Evolutionary conservation across 2,113 vertebrate genomes (phyloP), one percentile per base, ranked within the genome.

Genomic region (Aviceda subcristata): DNA sequence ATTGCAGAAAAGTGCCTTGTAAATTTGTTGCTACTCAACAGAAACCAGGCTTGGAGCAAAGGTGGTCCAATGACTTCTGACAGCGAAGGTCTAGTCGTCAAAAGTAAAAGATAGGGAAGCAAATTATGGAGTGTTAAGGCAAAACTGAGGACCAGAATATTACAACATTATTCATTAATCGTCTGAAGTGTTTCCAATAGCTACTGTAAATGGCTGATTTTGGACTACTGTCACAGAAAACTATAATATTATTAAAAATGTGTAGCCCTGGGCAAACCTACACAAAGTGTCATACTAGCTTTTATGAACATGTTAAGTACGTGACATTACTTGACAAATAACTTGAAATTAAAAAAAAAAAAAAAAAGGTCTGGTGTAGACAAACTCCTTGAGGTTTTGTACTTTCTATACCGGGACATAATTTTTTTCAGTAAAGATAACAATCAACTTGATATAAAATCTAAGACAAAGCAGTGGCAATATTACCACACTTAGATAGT

Each of bases 81-180:
- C 26, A 69, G 11, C 0, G 0, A 68, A 53, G 11, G 15, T 46
- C 43, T 48, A 48, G 43, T 17, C 11, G 30, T 63, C 29, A 45
- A 3, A 0, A 3, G 16, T 20, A 46, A 67, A 59, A 75, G 30
- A 38, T 3, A 56, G 10, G 12, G n/a, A 93, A 66, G 32, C 2
- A 59, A 68, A 11, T 5, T 41, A 38, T 2, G 5, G 10, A 15
- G 1, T 50, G 7, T 15, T 69, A 59, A 68, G 38, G 32, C 14
- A 92, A 79, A 88, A 63, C 12, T 29, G 19, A 81, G 38, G 34
- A 63, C 15, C 38, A 23, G 11, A 60, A 22, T 48, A 34, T 12
- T 59, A 13, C 26, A 62, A 22, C 7, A 60, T n/a, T 32, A 21
- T 7, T 39, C 1, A 12, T 43, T 68, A 78, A 82, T n/a, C 46